Conservation (phyloP, 2,113 vertebrate genomes). For the Galbula dea region DNA sequence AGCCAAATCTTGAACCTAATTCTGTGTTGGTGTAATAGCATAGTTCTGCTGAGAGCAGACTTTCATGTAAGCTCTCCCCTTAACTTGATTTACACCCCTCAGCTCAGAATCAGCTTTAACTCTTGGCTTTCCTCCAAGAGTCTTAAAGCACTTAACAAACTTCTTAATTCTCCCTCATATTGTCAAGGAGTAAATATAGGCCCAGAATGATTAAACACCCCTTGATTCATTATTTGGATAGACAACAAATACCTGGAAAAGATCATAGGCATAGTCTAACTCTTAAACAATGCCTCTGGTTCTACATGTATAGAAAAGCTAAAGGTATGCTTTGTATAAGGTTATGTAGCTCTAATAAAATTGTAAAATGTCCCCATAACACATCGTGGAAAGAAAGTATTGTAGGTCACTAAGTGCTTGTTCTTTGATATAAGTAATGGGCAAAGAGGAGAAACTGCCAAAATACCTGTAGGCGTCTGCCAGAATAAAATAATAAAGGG, state of each 20-base stretch:
- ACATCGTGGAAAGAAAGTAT: not conserved
- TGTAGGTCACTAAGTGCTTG: not conserved
- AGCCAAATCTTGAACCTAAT: not conserved
- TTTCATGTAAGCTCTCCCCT: not conserved
- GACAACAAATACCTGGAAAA: not conserved
- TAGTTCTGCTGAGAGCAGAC: not conserved
- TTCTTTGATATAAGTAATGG: not conserved
- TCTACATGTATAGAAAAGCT: not conserved
- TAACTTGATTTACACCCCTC: not conserved
- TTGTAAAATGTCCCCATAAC: not conserved
- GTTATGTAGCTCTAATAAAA: not conserved
- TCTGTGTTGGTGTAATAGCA: not conserved
- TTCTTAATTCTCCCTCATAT: not conserved
- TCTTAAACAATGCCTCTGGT: not conserved
- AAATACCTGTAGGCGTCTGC: not conserved
- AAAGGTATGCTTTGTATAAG: not conserved
- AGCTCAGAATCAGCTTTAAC: not conserved
- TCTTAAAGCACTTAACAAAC: not conserved
- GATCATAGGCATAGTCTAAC: not conserved
- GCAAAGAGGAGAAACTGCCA: not conserved
- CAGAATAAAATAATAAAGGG: not conserved
- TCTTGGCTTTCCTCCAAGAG: not conserved
- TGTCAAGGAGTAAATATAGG: not conserved
- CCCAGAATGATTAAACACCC: not conserved
- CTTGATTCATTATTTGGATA: not conserved